These are phyloP conservation scores for Bombylius discolor DNA, from an alignment of 2,888 invertebrate species.

Conservation along the genomic window DNA sequence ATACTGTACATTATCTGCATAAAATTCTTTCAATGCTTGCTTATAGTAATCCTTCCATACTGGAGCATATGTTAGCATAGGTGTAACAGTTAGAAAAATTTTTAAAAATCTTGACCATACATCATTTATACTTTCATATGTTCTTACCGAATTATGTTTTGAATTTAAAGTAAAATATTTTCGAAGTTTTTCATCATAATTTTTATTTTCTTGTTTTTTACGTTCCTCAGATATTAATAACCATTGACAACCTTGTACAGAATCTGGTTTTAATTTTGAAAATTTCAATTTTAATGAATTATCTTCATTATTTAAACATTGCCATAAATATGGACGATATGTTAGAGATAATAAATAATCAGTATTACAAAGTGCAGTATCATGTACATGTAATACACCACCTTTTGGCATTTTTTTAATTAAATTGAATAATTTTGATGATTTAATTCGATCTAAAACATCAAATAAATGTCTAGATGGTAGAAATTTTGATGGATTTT, in stretches of 20 bases:
- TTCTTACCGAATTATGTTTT: constrained; percentile 34
- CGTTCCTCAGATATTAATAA: constrained; percentile 37
- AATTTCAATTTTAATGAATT: constrained; percentile 29
- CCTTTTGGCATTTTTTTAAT: constrained; percentile 64
- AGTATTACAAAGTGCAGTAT: constrained; percentile 47
- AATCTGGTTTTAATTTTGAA: constrained; percentile 19
- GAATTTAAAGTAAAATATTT: constrained; percentile 44
- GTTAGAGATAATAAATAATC: constrained; percentile 52
- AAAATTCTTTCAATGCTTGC: constrained; percentile 46
- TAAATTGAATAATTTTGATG: constrained; percentile 51
- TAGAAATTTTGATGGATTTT: constrained; percentile 32
- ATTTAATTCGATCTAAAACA: constrained; percentile 43
- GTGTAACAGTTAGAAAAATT: constrained; percentile 42
- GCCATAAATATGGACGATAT: constrained; percentile 46
- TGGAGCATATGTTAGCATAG: constrained; percentile 47
- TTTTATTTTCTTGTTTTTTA: constrained; percentile 21
- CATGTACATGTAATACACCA: constrained; percentile 55
- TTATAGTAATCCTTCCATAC: constrained; percentile 54
- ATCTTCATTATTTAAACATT: constrained; percentile 23
- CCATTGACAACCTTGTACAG: constrained; percentile 35
- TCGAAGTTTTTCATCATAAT: constrained; percentile 42
- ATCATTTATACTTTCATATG: constrained; percentile 41
- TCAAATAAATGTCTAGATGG: constrained; percentile 54
- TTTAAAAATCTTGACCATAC: constrained; percentile 47
- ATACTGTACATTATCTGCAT: constrained; percentile 56